Evolutionary conservation across 2,113 vertebrate genomes (phyloP), one percentile per base, ranked within the genome.

Genomic region (Ramphastos sulfuratus): DNA sequence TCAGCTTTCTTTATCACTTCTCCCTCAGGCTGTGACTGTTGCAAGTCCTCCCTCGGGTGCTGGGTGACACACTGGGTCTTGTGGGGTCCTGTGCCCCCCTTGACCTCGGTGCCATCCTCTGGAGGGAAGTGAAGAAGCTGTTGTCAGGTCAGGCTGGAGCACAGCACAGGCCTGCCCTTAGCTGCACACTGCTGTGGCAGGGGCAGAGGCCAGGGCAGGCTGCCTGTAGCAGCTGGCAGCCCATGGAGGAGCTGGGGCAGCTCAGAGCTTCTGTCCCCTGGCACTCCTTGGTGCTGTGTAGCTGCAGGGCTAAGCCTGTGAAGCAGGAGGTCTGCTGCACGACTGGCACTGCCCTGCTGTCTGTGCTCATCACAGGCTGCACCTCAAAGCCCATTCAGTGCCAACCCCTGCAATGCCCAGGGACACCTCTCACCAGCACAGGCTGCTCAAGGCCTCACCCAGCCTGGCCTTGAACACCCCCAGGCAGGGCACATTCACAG

Each of bases 321-420:
- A 18, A 37, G n/a, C 56, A 14, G 33, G 27, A 78, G 48, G 7
- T 7, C 84, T 37, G 70, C 46, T 75, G 24, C 37, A 28, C 18
- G 50, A 0, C 21, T 72, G 44, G 31, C 10, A 2, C 48, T 90
- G 31, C 21, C 12, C 35, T 0, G 0, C 12, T 30, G 61, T 27
- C 54, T 70, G 21, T 27, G 61, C 37, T 17, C 5, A 18, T 27
- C 21, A 4, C 74, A 52, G 30, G 10, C 21, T 48, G 44, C 12
- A 46, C 44, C 44, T 46, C 15, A 46, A 7, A 46, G 44, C 16
- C 15, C 44, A 46, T 46, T 15, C 44, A 46, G 15, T 16, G 12
- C 44, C 44, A 46, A 46, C 44, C 15, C 44, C 44, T 46, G 44
- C 44, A 15, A 46, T 46, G 44, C 12, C 12, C 44, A 46, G 44